A percentile compares a stretch with the other conserved stretches of the same genome.
Conservation (phyloP, 2,113 vertebrate genomes). For the Semnornis frantzii region DNA sequence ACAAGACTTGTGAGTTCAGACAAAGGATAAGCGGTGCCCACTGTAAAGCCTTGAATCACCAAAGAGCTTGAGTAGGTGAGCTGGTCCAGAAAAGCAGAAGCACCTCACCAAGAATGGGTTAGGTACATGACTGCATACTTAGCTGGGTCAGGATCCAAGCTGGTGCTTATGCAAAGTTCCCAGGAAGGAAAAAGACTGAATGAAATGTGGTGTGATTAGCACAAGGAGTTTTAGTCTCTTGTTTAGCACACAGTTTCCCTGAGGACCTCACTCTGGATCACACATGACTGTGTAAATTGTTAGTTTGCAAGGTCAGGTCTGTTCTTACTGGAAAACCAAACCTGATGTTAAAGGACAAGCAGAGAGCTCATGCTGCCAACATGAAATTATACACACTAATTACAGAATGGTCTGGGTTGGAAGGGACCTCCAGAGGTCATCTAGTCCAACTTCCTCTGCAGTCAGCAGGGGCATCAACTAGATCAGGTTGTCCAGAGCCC, state of each 20-base stretch:
- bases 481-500: too few species aligned
- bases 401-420: too few species aligned
- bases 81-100: neutral
- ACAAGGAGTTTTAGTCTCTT: neutral
- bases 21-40: neutral
- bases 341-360: neutral
- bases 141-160: neutral
- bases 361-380: neutral
- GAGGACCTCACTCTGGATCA: neutral
- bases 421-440: too few species aligned
- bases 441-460: too few species aligned
- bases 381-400: fast-evolving
- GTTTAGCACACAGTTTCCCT: fast-evolving
- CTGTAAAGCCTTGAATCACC: neutral
- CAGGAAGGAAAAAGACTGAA: neutral
- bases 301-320: neutral
- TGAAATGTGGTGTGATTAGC: neutral
- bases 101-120: neutral
- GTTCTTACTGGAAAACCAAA: neutral
- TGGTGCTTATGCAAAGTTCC: neutral
- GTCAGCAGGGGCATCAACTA: too few species aligned
- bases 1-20: neutral
- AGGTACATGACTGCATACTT: neutral
- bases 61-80: neutral
- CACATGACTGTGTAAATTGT: fast-evolving